Conservation (phyloP, 2,113 vertebrate genomes). For the Callocephalon fimbriatum region DNA sequence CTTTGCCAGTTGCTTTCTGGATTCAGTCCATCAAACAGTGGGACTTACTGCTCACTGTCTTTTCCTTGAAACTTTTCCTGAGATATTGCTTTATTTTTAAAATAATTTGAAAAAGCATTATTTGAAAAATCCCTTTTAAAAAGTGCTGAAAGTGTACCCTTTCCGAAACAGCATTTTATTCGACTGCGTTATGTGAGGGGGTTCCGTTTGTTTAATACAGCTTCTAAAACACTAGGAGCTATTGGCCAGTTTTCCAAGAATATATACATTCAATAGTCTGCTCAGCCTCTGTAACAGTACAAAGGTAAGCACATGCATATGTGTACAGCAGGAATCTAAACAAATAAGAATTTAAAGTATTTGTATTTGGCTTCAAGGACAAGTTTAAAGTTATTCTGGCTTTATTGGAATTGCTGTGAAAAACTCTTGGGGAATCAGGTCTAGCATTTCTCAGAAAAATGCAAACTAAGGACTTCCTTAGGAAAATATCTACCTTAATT, state of each 20-base stretch:
- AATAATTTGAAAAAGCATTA: accelerated
- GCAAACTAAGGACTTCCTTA: background rate
- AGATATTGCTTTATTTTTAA: background rate
- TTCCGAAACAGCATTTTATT: background rate
- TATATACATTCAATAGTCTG: background rate
- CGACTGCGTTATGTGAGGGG: background rate
- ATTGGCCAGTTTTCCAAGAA: background rate
- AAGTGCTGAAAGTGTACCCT: background rate
- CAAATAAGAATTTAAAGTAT: background rate
- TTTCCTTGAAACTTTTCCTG: background rate
- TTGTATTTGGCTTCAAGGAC: background rate
- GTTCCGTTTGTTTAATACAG: background rate
- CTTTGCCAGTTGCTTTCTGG: background rate
- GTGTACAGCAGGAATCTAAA: background rate
- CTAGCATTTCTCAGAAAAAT: background rate
- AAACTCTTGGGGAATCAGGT: background rate
- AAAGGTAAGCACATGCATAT: background rate
- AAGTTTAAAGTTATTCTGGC: background rate
- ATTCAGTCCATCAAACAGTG: background rate
- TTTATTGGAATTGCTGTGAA: background rate
- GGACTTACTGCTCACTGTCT: background rate
- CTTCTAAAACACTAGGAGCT: background rate
- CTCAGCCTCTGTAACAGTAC: background rate
- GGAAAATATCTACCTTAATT: background rate
- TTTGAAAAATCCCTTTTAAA: background rate